Conservation (phyloP, 2,113 vertebrate species). For the Callocephalon fimbriatum region DNA sequence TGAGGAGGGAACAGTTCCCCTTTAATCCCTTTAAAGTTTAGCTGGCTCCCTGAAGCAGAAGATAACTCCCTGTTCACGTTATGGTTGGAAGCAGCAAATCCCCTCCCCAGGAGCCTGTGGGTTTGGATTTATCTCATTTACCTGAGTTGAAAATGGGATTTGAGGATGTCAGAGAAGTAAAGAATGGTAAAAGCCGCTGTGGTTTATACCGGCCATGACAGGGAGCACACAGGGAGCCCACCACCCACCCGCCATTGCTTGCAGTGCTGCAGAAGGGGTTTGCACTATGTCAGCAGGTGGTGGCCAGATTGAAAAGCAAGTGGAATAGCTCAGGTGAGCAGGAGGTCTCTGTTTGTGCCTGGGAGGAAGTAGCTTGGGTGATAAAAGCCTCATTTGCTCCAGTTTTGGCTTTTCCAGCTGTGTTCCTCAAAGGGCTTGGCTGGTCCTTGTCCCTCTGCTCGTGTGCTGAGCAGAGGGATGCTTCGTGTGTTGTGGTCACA, state of each 20-base stretch:
- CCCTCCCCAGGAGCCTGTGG: neutral
- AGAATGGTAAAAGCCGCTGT: neutral
- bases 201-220: fast-evolving
- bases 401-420: fast-evolving
- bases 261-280: neutral
- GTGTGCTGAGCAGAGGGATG: neutral
- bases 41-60: neutral
- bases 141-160: neutral
- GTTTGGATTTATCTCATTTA: neutral
- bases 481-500: fast-evolving
- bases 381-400: neutral
- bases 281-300: fast-evolving
- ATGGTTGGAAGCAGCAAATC: neutral
- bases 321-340: neutral
- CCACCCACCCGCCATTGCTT: fast-evolving
- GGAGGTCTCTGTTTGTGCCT: neutral
- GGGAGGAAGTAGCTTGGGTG: too few species aligned
- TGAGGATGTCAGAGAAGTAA: neutral
- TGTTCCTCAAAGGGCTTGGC: fast-evolving
- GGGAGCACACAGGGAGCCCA: neutral
- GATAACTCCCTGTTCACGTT: neutral
- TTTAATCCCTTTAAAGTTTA: neutral
- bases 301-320: neutral
- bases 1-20: neutral
- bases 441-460: too few species aligned